Conservation (phyloP, 2,888 invertebrate genomes). For the Alcis repandata region DNA sequence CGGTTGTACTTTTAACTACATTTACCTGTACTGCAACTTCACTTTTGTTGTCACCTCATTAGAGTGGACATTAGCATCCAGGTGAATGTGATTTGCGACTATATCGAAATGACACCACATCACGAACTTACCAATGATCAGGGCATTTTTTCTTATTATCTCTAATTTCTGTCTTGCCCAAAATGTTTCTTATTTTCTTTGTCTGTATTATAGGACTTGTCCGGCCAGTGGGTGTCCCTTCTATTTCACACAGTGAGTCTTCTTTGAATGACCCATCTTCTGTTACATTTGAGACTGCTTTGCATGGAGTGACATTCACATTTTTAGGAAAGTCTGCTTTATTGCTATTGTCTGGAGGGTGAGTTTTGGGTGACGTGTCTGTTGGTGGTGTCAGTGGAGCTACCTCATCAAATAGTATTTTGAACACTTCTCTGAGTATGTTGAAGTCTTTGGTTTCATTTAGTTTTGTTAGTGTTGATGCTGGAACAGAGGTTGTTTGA, state of each 20-base stretch:
- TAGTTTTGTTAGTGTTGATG: constrained; percentile 64
- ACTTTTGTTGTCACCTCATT: too few species aligned
- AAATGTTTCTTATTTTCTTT: constrained; percentile 57
- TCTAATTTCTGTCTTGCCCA: constrained; percentile 55
- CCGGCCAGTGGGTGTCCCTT: constrained; percentile 72
- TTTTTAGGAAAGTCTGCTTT: background rate
- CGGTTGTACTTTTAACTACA: too few species aligned
- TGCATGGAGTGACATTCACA: background rate
- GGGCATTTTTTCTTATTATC: constrained; percentile 80
- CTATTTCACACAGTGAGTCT: constrained; percentile 72
- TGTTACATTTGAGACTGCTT: constrained; percentile 37
- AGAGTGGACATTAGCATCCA: too few species aligned
- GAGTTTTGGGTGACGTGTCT: background rate
- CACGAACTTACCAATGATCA: constrained; percentile 64
- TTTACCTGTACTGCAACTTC: too few species aligned
- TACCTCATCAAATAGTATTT: constrained; percentile 65
- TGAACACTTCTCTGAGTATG: constrained; percentile 65
- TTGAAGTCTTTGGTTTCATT: constrained; percentile 71
- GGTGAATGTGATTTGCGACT: too few species aligned
- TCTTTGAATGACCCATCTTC: constrained; percentile 58
- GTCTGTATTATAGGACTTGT: constrained; percentile 73
- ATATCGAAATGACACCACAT: too few species aligned
- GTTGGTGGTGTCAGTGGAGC: constrained; percentile 41
- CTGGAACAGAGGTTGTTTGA: constrained; percentile 52
- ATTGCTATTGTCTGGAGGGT: constrained; percentile 5